Base-by-base conservation (phyloP, 2,888 invertebrate genomes). In the Diaperis boleti region DNA sequence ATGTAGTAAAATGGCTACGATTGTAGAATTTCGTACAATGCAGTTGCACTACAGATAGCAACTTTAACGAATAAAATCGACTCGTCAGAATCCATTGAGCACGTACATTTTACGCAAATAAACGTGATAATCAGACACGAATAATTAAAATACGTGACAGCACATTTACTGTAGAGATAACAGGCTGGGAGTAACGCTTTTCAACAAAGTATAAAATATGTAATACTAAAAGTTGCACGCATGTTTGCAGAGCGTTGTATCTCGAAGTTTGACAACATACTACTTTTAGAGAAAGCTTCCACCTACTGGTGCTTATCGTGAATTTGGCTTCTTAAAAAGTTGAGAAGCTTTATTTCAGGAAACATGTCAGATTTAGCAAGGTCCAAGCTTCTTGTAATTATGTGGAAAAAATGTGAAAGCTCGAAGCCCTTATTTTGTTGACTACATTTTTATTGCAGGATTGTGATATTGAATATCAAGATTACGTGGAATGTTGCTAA, bases 241-340 rank as follows among this genome's bases (percentile, higher is more conserved):
- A 22, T 44, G 44, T 44, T 44, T 44, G 22, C 13, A n/a, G 44
- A 39, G 39, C 4, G 17, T 26, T 20, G 4, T 5, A 22, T 44
- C 44, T 2, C 20, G 11, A 10, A n/a, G 33, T 29, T 33, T 44
- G 47, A 47, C 10, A 47, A 26, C n/a, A n/a, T n/a, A 31, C 29
- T 6, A 11, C 33, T 41, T 29, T 8, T 8, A 15, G 33, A 22
- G 14, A n/a, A 45, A 45, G 22, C 22, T 26, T 22, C 8, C 45
- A 50, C 31, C 33, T 52, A 5, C 11, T 8, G 10, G n/a, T 7
- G 33, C 31, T 26, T 7, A n/a, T 14, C 17, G 8, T 18, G 17
- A n/a, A 4, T n/a, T 7, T 11, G 1, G 13, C 17, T 39, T 17
- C n/a, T 10, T 14, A 6, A 42, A 42, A 14, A 8, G 14, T 39